Conservation (phyloP, 2,888 invertebrate species). For the Aquatica leii region DNA sequence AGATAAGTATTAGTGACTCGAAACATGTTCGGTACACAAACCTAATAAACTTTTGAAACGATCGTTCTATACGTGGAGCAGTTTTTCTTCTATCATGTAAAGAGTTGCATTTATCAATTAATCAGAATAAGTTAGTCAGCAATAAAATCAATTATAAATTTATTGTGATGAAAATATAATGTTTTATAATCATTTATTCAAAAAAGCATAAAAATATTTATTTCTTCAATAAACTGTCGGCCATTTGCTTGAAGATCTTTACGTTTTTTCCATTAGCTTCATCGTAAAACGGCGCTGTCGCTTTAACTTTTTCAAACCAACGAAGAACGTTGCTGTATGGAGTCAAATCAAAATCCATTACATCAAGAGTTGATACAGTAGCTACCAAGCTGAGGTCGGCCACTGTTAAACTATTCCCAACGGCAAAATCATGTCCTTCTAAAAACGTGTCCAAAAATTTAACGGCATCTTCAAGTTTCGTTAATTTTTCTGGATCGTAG, state of each 20-base stretch:
- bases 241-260: neutral
- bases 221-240: slow-evolving; percentile 4
- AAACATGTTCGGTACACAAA: no score
- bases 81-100: no score
- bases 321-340: slow-evolving; percentile 73
- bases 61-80: no score
- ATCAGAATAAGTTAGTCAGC: no score
- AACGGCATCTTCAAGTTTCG: slow-evolving; percentile 74
- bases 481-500: slow-evolving; percentile 70
- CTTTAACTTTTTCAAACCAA: slow-evolving; percentile 69
- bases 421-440: slow-evolving; percentile 73
- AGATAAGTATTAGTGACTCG: no score
- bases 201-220: no score
- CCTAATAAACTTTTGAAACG: no score
- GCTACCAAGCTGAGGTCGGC: slow-evolving; percentile 79
- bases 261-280: slow-evolving; percentile 50
- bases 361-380: slow-evolving; percentile 75
- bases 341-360: slow-evolving; percentile 68
- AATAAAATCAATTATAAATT: no score
- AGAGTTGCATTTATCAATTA: no score
- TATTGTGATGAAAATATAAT: no score
- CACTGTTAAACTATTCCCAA: slow-evolving; percentile 78
- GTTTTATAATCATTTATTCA: no score
- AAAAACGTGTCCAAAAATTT: slow-evolving; percentile 75
- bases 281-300: slow-evolving; percentile 67